Base-by-base conservation (phyloP, 2,797 vertebrate genomes). In the Tinamus major region DNA sequence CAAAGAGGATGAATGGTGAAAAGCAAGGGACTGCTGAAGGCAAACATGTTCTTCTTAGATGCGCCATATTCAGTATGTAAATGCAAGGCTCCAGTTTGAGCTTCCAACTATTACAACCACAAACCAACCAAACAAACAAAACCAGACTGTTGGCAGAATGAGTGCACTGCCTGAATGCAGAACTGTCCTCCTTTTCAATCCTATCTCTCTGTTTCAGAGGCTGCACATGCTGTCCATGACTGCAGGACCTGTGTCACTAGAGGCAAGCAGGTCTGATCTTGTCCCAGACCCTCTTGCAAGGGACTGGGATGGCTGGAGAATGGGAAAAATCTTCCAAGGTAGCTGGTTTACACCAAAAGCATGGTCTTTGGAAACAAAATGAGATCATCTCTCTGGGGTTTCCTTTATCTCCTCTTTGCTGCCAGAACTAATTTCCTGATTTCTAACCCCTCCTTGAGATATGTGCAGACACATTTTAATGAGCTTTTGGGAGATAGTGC, bases 401-500 rank as follows among this genome's bases (percentile, higher is more conserved):
- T 76, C 21, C 70, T 87, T 95, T 80, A 76, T 46, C 62, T 79
- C 76, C 37, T 74, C 71, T 91, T 68, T 75, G 26, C 55, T 83
- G 71, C 20, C 31, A 77, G 68, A 93, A 75, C 44, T 85, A 90
- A 88, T 92, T 88, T 84, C 56, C 49, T 90, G 74, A 70, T 87
- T 95, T 83, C 53, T 64, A 75, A 74, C 51, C 63, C 37, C 31
- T 59, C n/a, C 31, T 68, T 67, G 62, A 72, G 51, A 59, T 48
- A 86, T 6, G 26, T 41, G 62, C 51, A 61, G 76, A 42, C 17
- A 81, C 9, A 77, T 89, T 72, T 83, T 89, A 93, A 92, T 79
- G 70, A 93, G 74, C 23, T 85, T 90, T 62, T 33, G 17, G 70
- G 67, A 93, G 59, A 74, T 3, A 51, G 33, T 9, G 21, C 72